Conservation (phyloP, 2,888 invertebrate species). For the Crioceris asparagi region DNA sequence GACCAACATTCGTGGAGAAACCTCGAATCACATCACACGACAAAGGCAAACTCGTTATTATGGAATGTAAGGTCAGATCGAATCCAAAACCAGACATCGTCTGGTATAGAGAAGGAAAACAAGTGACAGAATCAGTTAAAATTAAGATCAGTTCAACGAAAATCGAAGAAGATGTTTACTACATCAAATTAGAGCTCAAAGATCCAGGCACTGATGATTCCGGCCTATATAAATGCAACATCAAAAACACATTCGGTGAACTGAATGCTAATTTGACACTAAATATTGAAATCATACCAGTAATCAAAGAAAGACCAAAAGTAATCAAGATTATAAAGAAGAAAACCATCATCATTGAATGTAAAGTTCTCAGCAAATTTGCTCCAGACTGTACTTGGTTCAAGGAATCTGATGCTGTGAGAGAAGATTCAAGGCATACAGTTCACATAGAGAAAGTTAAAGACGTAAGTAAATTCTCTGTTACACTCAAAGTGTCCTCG, state of each 20-base stretch:
- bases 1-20: slow-evolving; percentile 89
- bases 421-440: slow-evolving; percentile 64
- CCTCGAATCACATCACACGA: slow-evolving; percentile 77
- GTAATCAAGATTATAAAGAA: slow-evolving; percentile 86
- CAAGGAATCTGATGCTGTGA: slow-evolving; percentile 72
- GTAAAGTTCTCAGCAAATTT: slow-evolving; percentile 86
- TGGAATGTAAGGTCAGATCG: slow-evolving; percentile 74
- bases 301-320: slow-evolving; percentile 86
- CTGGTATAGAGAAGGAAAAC: slow-evolving; percentile 73
- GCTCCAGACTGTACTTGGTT: slow-evolving; percentile 91
- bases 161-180: slow-evolving; percentile 72
- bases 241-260: slow-evolving; percentile 92
- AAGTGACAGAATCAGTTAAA: slow-evolving; percentile 72
- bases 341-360: slow-evolving; percentile 86
- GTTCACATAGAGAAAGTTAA: slow-evolving; percentile 68
- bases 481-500: no score
- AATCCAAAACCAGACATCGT: slow-evolving; percentile 70
- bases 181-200: slow-evolving; percentile 74
- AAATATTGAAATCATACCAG: slow-evolving; percentile 95
- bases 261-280: slow-evolving; percentile 93
- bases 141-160: slow-evolving; percentile 62
- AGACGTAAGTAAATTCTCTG: slow-evolving; percentile 47
- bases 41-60: slow-evolving; percentile 72
- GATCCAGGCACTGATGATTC: slow-evolving; percentile 94
- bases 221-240: slow-evolving; percentile 95